Conservation (phyloP, 2,797 vertebrate species). For the Halcyon leucocephala region DNA sequence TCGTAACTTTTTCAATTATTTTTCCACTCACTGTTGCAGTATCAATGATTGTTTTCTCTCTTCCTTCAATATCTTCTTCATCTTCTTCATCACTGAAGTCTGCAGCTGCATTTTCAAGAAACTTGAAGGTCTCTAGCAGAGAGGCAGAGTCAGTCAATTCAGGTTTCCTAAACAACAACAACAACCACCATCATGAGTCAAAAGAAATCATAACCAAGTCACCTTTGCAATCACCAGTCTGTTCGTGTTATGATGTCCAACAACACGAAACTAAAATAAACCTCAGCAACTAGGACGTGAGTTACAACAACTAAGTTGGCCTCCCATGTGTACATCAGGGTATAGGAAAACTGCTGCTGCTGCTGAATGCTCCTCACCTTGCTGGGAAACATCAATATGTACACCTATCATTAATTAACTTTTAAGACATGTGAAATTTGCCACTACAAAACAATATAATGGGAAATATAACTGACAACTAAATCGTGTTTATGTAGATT, state of each 20-base stretch:
- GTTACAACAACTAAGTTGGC: neutral
- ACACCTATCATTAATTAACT: neutral
- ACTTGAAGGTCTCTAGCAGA: slow-evolving; percentile 96
- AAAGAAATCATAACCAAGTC: slow-evolving; percentile 6
- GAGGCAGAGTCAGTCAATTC: slow-evolving; percentile 93
- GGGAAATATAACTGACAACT: neutral
- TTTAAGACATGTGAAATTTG: neutral
- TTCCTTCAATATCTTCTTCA: slow-evolving; percentile 93
- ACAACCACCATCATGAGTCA: slow-evolving; percentile 19
- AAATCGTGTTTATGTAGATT: neutral
- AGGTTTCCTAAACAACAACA: slow-evolving; percentile 85
- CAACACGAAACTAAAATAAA: neutral
- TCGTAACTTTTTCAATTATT: slow-evolving; percentile 64
- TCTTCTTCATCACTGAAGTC: slow-evolving; percentile 98
- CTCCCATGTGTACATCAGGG: neutral
- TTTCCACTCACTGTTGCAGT: slow-evolving; percentile 89
- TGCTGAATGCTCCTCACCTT: neutral
- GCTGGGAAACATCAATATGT: neutral
- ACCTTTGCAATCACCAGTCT: neutral
- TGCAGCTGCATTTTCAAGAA: slow-evolving; percentile 94
- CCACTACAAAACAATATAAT: neutral
- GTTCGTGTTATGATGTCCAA: neutral
- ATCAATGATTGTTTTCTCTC: slow-evolving; percentile 91
- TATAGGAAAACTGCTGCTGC: neutral
- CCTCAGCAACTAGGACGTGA: neutral